Base-by-base conservation (phyloP, 1,140 invertebrate genomes). In the Ladona fulva region DNA sequence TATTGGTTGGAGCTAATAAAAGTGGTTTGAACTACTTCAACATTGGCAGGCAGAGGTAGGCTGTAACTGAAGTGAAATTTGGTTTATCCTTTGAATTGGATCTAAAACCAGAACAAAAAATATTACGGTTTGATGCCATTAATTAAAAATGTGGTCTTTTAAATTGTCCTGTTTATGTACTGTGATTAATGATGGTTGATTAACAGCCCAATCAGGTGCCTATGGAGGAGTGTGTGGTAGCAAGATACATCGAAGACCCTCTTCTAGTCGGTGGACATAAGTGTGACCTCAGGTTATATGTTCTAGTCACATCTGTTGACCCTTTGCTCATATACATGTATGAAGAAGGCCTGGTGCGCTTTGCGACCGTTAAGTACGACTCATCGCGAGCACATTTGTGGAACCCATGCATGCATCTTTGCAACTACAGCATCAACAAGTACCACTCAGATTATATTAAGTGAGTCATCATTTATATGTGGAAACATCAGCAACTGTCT, bases 181-280 rank as follows among this genome's bases (percentile, higher is more conserved):
- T 37, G 29, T 37, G 7, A 80, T 37, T 79, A 12, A 66, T 78
- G 81, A 83, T 81, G 79, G 81, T 78, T 80, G 76, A 81, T 78
- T 86, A 87, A 12, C 85, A 95, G 91, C 95, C 95, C 8, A 94
- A 96, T 85, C 94, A 97, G 86, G 94, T 97, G 78, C 92, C 93
- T 29, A 89, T 93, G 80, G 95, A 97, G 83, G 95, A 97, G 84
- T 94, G 93, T 79, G 92, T 98, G 16, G 95, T 97, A 11, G 95
- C 94, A 24, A 95, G 95, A 84, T 99, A 99, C 85, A 92, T 99
- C 80, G 91, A 93, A 80, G 95, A 96, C 84, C 97, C 97, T 10
- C 86, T 98, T n/a, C 87, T 98, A 76, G 94, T 99, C 74, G 95
- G 97, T 81, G 96, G 95, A 0, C 95, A 97, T 85, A 99, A 99